phyloP scores from a whole-genome alignment of 2,797 vertebrate genomes.

The Pteronotus mesoamericanus region DNA sequence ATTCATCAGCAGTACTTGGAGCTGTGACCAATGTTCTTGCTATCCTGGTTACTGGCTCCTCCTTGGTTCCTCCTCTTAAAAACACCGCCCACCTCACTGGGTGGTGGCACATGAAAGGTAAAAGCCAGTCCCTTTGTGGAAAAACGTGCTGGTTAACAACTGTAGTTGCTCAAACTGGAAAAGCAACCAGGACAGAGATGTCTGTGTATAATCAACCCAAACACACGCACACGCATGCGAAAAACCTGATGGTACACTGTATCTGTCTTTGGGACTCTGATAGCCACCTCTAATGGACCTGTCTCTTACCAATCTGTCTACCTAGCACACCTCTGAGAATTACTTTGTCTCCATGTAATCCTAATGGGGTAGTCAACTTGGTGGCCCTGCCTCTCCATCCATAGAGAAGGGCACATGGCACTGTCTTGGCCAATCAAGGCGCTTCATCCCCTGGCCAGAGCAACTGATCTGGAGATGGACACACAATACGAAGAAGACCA shows the following conservation, averaged over 20 bases:
- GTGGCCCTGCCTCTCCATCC: background rate
- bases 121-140: background rate
- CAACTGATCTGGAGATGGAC: background rate
- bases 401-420: background rate
- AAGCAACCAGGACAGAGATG: background rate
- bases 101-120: background rate
- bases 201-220: background rate
- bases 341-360: background rate
- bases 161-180: conserved; percentile 53
- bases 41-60: background rate
- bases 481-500: background rate
- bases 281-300: background rate
- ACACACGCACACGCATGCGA: background rate
- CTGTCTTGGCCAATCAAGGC: background rate
- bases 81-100: background rate
- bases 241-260: background rate
- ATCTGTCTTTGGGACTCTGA: background rate
- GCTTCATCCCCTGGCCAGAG: background rate
- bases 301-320: background rate
- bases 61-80: background rate
- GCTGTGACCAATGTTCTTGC: background rate
- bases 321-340: background rate
- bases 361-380: background rate
- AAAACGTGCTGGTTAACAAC: conserved; percentile 10
- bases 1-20: background rate